A percentile compares a stretch with the other conserved stretches of the same genome.
Evolutionary conservation across 2,113 vertebrate genomes (phyloP).

Genomic region (Urocynchramus pylzowi): DNA sequence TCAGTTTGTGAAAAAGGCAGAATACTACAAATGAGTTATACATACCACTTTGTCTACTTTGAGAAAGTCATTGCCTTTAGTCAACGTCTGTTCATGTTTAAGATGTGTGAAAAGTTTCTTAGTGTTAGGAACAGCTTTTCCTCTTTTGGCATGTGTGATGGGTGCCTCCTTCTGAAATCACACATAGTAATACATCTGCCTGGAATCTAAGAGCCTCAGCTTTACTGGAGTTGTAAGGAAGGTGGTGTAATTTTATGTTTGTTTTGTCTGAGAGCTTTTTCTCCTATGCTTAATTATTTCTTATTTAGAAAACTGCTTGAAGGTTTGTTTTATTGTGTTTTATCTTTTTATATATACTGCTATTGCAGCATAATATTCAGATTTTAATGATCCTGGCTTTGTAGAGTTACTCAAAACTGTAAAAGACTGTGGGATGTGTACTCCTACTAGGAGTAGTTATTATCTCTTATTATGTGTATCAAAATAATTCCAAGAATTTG

Average conservation of each 20-base stretch:
- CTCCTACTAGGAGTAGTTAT: neutral
- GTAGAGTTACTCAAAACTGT: neutral
- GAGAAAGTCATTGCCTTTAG: neutral
- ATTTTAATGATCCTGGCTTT: neutral
- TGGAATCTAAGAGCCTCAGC: neutral
- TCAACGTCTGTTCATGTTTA: constrained; percentile 19
- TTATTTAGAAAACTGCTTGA: neutral
- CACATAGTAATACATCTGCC: constrained; percentile 1
- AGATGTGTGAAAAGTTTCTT: constrained; percentile 47
- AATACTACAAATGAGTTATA: neutral
- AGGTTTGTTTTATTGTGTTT: neutral
- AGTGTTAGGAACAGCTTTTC: constrained; percentile 39
- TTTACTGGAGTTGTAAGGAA: neutral
- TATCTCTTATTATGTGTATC: neutral
- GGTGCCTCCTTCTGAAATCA: neutral
- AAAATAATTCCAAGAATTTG: neutral
- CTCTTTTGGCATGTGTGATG: neutral
- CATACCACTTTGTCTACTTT: neutral
- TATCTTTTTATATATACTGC: neutral
- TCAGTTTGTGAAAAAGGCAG: neutral
- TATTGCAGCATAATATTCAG: neutral
- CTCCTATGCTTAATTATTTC: neutral
- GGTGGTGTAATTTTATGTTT: neutral
- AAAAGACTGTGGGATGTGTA: neutral
- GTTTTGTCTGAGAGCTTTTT: neutral